Percentiles rank a stretch among this genome's conserved stretches.
phyloP scores from a whole-genome alignment of 2,888 invertebrate species.

The Exocentrus adspersus region DNA sequence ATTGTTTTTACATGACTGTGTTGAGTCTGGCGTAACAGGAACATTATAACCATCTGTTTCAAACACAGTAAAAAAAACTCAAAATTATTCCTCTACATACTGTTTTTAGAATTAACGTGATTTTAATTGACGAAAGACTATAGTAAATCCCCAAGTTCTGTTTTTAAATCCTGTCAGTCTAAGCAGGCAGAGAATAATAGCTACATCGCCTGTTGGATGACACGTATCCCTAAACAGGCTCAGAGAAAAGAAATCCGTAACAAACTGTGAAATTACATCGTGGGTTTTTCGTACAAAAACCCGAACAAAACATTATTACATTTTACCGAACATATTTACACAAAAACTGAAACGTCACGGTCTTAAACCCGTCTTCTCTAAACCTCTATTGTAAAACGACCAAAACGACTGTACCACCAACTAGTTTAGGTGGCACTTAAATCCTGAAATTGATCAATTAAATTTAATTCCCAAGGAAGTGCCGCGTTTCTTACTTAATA shows the following conservation, averaged over 20 bases:
- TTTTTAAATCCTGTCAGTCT: too few relatives aligned
- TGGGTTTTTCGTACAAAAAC: conserved; percentile 15
- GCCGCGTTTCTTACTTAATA: conserved; percentile 2
- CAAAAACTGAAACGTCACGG: conserved; percentile 13
- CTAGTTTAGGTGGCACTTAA: not conserved
- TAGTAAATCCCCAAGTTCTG: too few relatives aligned
- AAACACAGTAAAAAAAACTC: too few relatives aligned
- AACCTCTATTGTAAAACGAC: not conserved
- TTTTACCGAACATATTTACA: conserved; percentile 18
- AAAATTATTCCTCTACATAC: not conserved
- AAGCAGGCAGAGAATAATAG: too few relatives aligned
- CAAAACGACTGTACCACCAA: not conserved
- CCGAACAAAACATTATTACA: conserved; percentile 22
- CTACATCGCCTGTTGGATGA: not conserved
- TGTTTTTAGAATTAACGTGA: too few relatives aligned
- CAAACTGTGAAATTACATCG: conserved; percentile 15
- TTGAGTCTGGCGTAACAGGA: too few relatives aligned
- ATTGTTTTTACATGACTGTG: too few relatives aligned
- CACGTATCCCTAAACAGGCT: not conserved
- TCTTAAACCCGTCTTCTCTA: not conserved
- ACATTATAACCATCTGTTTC: too few relatives aligned
- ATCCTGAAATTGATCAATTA: conserved; percentile 17
- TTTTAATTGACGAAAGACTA: too few relatives aligned
- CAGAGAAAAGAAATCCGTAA: not conserved
- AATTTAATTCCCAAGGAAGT: conserved; percentile 18